Conservation (phyloP, 2,113 vertebrate genomes). For the Thamnophis sirtalis region DNA sequence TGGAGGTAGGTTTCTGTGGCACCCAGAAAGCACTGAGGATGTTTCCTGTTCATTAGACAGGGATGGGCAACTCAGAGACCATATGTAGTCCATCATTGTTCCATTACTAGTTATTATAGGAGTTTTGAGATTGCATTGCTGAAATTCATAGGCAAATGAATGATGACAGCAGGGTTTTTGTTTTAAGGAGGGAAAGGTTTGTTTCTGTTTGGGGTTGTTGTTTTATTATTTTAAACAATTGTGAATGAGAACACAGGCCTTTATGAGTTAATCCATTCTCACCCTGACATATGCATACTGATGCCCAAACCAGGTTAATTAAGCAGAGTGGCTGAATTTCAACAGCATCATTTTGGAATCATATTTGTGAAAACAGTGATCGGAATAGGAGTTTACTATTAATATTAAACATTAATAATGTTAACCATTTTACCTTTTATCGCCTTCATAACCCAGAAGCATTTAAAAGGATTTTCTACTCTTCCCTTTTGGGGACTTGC, state of each 20-base stretch:
- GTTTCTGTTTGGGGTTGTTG: neutral
- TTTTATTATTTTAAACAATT: neutral
- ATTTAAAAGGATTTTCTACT: neutral
- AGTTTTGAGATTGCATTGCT: neutral
- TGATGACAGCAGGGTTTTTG: neutral
- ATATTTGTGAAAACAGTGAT: neutral
- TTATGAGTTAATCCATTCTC: neutral
- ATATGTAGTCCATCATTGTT: neutral
- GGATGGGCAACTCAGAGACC: neutral
- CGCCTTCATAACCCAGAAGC: neutral
- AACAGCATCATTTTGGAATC: neutral
- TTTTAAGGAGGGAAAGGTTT: neutral
- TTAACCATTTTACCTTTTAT: neutral
- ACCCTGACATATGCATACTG: neutral
- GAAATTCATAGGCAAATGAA: neutral
- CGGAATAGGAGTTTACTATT: neutral
- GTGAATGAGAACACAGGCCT: neutral
- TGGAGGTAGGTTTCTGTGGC: neutral
- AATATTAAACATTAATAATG: neutral
- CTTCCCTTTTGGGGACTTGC: neutral
- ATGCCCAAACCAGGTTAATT: neutral
- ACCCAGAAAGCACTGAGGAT: neutral
- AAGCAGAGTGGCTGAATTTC: neutral
- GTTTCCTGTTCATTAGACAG: neutral
- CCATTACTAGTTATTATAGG: neutral